Conservation (phyloP, 2,797 vertebrate species). For the Sebastes vulpes region DNA sequence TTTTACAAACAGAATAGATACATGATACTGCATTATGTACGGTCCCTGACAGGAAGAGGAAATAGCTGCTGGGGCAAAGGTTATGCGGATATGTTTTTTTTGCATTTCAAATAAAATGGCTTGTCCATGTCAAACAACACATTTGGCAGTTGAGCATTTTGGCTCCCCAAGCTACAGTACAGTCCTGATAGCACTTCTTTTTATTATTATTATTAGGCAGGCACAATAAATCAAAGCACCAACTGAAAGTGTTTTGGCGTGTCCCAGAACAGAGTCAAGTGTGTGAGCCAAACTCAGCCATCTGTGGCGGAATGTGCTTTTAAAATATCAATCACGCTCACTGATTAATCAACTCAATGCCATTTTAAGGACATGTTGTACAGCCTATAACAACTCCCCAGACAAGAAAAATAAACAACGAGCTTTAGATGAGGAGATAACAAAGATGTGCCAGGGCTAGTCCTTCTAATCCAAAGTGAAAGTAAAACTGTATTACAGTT, state of each 20-base stretch:
- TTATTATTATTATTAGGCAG: not conserved
- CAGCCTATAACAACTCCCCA: slow-evolving; percentile 33
- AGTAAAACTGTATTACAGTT: slow-evolving; percentile 52
- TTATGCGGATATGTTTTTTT: not conserved
- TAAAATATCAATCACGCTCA: slow-evolving; percentile 44
- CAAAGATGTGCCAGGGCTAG: slow-evolving; percentile 26
- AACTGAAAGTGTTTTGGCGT: not conserved
- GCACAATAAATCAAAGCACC: slow-evolving; percentile 32
- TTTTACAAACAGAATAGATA: slow-evolving; percentile 16
- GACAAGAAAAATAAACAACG: not conserved
- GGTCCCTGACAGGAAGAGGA: slow-evolving; percentile 2
- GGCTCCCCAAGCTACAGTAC: not conserved
- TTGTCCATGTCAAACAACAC: not conserved
- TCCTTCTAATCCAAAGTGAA: slow-evolving; percentile 54
- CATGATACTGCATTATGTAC: not conserved
- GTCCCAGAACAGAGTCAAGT: not conserved
- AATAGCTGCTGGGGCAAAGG: slow-evolving; percentile 8
- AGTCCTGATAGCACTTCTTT: not conserved
- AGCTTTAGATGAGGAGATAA: slow-evolving; percentile 32
- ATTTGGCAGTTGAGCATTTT: not conserved
- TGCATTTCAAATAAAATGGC: not conserved
- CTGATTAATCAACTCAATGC: slow-evolving; percentile 2
- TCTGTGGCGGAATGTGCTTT: slow-evolving; percentile 48
- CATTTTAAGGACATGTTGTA: not conserved
- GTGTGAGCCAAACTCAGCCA: slow-evolving; percentile 18